Percentiles rank a stretch among this genome's conserved stretches.
Conservation (phyloP, 2,797 vertebrate genomes). For the Podarcis lilfordi region DNA sequence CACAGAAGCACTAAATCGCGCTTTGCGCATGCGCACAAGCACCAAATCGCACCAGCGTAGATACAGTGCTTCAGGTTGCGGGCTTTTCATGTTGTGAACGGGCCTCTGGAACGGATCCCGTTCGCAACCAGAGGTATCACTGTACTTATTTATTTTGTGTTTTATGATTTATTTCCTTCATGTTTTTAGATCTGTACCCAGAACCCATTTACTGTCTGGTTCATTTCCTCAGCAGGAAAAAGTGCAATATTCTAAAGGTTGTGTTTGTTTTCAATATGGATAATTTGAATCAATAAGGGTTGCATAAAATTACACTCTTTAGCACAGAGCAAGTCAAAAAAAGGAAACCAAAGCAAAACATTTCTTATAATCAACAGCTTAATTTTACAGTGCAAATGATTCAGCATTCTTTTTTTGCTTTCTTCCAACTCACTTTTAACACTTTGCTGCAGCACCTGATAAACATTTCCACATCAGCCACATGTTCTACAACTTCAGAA, state of each 20-base stretch:
- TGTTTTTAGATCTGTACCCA: neutral
- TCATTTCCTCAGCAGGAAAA: neutral
- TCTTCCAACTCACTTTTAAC: conserved; percentile 86
- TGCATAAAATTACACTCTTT: neutral
- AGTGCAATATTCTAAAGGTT: neutral
- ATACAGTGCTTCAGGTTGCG: too few relatives aligned
- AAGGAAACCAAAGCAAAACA: neutral
- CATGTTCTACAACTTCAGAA: conserved; percentile 97
- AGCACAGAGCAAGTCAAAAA: too few relatives aligned
- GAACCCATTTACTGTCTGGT: neutral
- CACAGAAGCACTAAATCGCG: too few relatives aligned
- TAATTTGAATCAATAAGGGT: neutral
- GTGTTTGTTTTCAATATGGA: neutral
- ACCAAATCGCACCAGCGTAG: too few relatives aligned
- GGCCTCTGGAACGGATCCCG: too few relatives aligned
- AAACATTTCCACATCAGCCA: conserved; percentile 89
- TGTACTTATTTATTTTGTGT: neutral
- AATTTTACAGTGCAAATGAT: neutral
- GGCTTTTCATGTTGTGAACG: too few relatives aligned
- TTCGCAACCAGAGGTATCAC: too few relatives aligned
- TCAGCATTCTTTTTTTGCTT: neutral
- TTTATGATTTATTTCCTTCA: neutral
- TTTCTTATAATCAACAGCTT: neutral
- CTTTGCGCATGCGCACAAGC: too few relatives aligned
- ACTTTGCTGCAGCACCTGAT: conserved; percentile 86